Conservation (phyloP, 2,888 invertebrate species). For the Drosophila emarginata region DNA sequence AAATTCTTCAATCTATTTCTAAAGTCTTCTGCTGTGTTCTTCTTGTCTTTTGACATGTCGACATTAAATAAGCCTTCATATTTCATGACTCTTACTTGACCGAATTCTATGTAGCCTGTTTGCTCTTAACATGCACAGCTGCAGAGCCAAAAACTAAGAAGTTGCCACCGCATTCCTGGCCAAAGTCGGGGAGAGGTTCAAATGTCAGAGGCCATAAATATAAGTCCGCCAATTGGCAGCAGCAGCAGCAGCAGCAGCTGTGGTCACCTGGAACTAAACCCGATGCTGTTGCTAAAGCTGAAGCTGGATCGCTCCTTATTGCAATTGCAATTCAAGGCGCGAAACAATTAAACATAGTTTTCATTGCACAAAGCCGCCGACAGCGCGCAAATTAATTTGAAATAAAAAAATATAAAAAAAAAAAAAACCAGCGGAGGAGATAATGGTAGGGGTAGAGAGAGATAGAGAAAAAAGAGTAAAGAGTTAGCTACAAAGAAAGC, state of each 20-base stretch:
- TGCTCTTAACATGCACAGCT: conserved; percentile 43
- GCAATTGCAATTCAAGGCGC: conserved; percentile 67
- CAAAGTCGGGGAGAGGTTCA: conserved; percentile 53
- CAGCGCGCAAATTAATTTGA: conserved; percentile 70
- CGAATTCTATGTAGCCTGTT: conserved; percentile 72
- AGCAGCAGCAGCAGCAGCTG: conserved; percentile 25
- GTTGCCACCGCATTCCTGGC: conserved; percentile 60
- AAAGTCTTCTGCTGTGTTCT: conserved; percentile 7
- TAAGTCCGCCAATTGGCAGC: conserved; percentile 36
- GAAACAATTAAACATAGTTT: conserved; percentile 78
- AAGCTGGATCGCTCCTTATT: conserved; percentile 20
- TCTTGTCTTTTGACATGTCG: conserved; percentile 52
- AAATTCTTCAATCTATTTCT: too few relatives aligned
- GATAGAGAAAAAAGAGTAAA: not conserved
- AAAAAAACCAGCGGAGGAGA: not conserved
- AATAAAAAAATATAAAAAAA: conserved; percentile 20
- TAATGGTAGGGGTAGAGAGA: not conserved
- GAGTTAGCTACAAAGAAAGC: conserved; percentile 62
- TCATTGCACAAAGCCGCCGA: conserved; percentile 76
- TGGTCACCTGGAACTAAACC: not conserved
- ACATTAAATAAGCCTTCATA: conserved; percentile 78
- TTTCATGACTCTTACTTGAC: conserved; percentile 70
- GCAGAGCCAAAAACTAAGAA: conserved; percentile 23
- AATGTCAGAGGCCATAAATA: conserved; percentile 75
- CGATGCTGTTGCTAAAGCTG: conserved; percentile 21